Evolutionary conservation across 1,140 invertebrate species (phyloP).

Genomic region (Octopus bimaculoides): DNA sequence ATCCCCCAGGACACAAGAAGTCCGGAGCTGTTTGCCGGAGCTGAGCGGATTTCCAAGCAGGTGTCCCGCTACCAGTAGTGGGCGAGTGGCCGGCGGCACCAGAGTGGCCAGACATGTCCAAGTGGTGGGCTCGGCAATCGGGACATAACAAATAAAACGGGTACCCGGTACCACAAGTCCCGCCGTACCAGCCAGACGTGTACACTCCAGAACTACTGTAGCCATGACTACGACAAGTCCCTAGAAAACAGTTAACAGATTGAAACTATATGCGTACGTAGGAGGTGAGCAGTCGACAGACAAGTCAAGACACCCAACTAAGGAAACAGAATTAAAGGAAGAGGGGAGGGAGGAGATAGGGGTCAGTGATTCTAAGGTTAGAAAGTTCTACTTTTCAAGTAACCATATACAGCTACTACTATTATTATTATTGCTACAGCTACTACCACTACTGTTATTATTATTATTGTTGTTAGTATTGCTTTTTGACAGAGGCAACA

Average conservation of each 20-base stretch:
- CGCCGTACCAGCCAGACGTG: conserved; percentile 45
- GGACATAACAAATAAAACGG: conserved; percentile 60
- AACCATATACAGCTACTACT: too few species aligned
- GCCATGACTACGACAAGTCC: conserved; percentile 42
- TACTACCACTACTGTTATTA: too few species aligned
- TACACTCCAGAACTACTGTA: conserved; percentile 48
- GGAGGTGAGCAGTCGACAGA: too few species aligned
- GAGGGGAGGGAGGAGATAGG: too few species aligned
- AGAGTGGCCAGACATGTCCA: conserved; percentile 29
- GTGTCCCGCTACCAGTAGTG: not conserved
- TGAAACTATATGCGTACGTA: not conserved
- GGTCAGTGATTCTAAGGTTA: too few species aligned
- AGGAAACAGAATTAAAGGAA: too few species aligned
- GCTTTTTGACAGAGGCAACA: too few species aligned
- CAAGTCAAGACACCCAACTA: too few species aligned
- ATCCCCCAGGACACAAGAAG: conserved; percentile 10
- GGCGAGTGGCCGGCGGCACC: not conserved
- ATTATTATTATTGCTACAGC: too few species aligned
- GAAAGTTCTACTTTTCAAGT: too few species aligned
- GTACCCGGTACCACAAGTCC: conserved; percentile 47
- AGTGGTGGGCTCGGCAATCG: conserved; percentile 59
- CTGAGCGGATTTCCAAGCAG: not conserved
- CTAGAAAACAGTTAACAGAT: conserved; percentile 23
- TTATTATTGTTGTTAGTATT: too few species aligned
- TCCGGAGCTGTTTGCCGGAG: conserved; percentile 13